Base-by-base conservation (phyloP, 2,113 vertebrate genomes). In the Uropsilus gracilis region DNA sequence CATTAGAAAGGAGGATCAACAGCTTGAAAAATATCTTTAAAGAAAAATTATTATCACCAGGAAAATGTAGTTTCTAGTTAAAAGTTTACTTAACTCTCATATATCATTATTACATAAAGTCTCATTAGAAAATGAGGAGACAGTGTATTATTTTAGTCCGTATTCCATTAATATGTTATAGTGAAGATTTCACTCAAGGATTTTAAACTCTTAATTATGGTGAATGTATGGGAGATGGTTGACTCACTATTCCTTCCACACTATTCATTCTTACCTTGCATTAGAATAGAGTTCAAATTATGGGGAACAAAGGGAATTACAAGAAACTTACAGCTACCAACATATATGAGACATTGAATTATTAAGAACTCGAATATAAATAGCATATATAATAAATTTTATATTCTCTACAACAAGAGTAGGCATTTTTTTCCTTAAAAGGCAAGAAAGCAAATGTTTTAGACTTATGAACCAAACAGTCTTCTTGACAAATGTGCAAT, bases 61-160 rank as follows among this genome's bases (percentile, higher is more conserved):
- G 53, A 94, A 97, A 82, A 92, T 91, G 30, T 86, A 17, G 8
- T 53, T 97, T 97, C 95, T 85, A 96, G 37, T 26, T 92, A 66
- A 63, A 73, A 48, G 4, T 5, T 97, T 8, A 37, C 85, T 95
- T 89, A 94, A 77, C 34, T 42, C 44, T 82, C 42, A 90, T 71
- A 44, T 96, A 59, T 95, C 63, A 77, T 84, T 97, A 95, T 86
- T 90, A 87, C 26, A 94, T 48, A 94, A 95, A 91, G 37, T 55
- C 12, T 50, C 86, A 82, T 87, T 94, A 97, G 53, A 17, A 95
- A 94, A 97, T 80, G 64, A 39, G n/a, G 53, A 91, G 39, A 63
- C 39, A n/a, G 83, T 59, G 26, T 77, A 69, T 86, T 78, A 87
- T 71, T 94, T 94, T 86, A 87, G 20, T 68, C 44, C 1, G 83